These are phyloP conservation scores for Sycobia sp. DNA, from an alignment of 1,140 invertebrate genomes.

Conservation along the genomic window DNA sequence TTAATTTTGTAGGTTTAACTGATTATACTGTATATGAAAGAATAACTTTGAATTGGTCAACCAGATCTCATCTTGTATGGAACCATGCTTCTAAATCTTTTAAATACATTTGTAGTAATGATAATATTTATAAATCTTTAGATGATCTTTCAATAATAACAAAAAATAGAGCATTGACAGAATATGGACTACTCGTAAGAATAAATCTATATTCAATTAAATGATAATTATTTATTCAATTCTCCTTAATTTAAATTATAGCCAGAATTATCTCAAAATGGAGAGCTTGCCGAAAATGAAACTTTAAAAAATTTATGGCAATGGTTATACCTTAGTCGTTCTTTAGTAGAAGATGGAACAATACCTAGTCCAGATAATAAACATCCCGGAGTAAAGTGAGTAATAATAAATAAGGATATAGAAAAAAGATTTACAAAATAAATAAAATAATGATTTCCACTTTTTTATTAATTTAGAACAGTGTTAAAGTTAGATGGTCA, in stretches of 20 bases:
- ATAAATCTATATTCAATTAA: not conserved
- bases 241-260: slow-evolving; percentile 36
- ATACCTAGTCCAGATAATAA: slow-evolving; percentile 65
- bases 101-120: slow-evolving; percentile 65
- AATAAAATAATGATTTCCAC: not conserved
- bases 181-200: slow-evolving; percentile 79
- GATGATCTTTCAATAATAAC: slow-evolving; percentile 78
- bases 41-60: slow-evolving; percentile 80
- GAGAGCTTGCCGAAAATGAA: slow-evolving; percentile 70
- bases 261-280: slow-evolving; percentile 64
- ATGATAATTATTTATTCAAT: not conserved
- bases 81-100: slow-evolving; percentile 73
- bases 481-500: slow-evolving; percentile 56
- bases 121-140: slow-evolving; percentile 63
- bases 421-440: slow-evolving; percentile 2
- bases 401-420: too few relatives aligned
- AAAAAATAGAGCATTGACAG: slow-evolving; percentile 70
- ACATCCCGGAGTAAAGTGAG: slow-evolving; percentile 72
- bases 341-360: slow-evolving; percentile 71
- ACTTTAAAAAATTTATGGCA: slow-evolving; percentile 74
- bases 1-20: slow-evolving; percentile 62
- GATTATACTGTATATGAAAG: slow-evolving; percentile 81
- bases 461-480: slow-evolving; percentile 44
- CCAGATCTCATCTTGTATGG: slow-evolving; percentile 74
- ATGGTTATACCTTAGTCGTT: slow-evolving; percentile 75